Evolutionary conservation across 2,888 invertebrate species (phyloP), one percentile per base, ranked within the genome.

Genomic region (Drosophila paracracens): DNA sequence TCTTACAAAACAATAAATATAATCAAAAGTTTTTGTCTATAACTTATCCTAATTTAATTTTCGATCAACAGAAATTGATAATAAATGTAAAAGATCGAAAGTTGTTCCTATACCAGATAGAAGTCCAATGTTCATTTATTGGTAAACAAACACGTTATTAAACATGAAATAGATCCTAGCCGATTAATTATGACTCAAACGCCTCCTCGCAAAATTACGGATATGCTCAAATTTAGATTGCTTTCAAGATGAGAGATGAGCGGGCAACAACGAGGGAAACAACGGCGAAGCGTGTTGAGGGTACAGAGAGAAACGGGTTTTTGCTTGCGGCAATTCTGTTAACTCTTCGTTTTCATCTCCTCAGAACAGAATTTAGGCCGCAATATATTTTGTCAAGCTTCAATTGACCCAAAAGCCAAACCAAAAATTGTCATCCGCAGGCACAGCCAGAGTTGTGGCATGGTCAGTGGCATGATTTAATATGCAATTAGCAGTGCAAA

Each of bases 281-380:
- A 56, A 27, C 31, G 27, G 7, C 48, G 50, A 25, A 27, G 61
- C 51, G 53, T 38, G 74, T 70, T 63, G 58, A 54, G 57, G 70
- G 59, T 72, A 74, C 40, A 48, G 60, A 74, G 52, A 51, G 60
- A 89, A 88, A 89, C 86, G 75, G 64, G 89, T 88, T 89, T 84
- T 70, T 16, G 5, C 65, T 72, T 71, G 64, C 66, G 74, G 71
- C 76, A 74, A 73, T 70, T 83, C 67, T 68, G 76, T 87, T 66
- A 73, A 74, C 74, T 73, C 76, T 82, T 74, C 40, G 59, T 72
- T 72, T 68, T 63, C 68, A 68, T 65, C 70, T 68, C 63, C 54
- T 65, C 18, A 29, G 31, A 51, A 21, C 71, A 81, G 84, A 84
- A 84, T 84, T 84, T 81, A 77, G 88, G 90, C 90, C 85, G 73